Evolutionary conservation across 2,113 vertebrate genomes (phyloP), one percentile per base, ranked within the genome.

Genomic region (Chinchilla lanigera): DNA sequence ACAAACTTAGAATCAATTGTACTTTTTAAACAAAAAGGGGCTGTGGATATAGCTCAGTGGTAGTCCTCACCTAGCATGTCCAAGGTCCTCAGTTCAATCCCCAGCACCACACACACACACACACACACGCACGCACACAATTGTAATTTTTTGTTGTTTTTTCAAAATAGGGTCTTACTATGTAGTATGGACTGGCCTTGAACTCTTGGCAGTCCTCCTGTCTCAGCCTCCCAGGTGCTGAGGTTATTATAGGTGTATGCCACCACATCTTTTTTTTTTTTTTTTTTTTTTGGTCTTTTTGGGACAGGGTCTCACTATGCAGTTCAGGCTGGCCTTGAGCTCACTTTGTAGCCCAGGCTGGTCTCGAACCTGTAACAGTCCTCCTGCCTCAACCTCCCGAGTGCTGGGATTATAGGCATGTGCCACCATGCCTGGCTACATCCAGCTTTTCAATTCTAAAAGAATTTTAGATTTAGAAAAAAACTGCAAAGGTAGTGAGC

Each of bases 381-480:
- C 26, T 50, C 26, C 41, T 78, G 44, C 6, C 44, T 78, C 28
- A 75, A 22, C 38, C 38, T 75, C 38, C 38, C 4, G 12, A 50
- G 47, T 50, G 22, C 38, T 44, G 38, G 38, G 24, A 11, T 75
- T 75, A 75, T 10, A 78, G 44, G 75, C 52, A 5, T 50, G 13
- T 78, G 14, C 14, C 47, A 78, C 28, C 22, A 60, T 60, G 20
- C 20, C 58, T 24, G 20, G 58, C 58, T 11, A 89, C 61, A 61
- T 84, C 35, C 61, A 82, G 38, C 10, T 26, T 41, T 58, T 52
- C 44, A 78, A 69, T 86, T 92, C 89, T 80, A 20, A 61, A 89
- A 63, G 90, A 86, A 84, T 41, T 82, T 89, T 24, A 69, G 67
- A 75, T 88, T 93, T 90, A 95, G 22, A 93, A 73, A 75, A 86